These are phyloP conservation scores for Drosophila kuntzei DNA, from an alignment of 2,888 invertebrate species.

Conservation along the genomic window DNA sequence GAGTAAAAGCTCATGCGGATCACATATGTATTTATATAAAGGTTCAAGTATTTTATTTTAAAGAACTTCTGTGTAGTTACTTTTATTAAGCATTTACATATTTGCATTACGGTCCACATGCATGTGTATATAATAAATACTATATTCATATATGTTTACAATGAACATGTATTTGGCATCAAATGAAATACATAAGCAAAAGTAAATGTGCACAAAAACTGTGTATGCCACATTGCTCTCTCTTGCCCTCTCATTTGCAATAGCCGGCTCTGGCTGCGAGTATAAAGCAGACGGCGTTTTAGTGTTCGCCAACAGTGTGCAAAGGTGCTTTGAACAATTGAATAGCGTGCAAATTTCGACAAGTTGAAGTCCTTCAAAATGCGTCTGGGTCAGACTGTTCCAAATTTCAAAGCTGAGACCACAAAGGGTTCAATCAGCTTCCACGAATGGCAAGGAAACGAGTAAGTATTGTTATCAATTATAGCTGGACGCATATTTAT, in stretches of 20 bases:
- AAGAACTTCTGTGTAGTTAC: too few relatives aligned
- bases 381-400: constrained; percentile 90
- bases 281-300: constrained; percentile 37
- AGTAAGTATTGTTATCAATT: constrained; percentile 87
- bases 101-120: too few relatives aligned
- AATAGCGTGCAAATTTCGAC: not conserved
- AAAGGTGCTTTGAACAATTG: constrained; percentile 12
- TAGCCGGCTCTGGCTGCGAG: constrained; percentile 1
- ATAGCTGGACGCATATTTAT: not conserved
- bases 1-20: too few relatives aligned
- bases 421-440: constrained; percentile 91
- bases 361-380: constrained; percentile 83
- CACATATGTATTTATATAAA: too few relatives aligned
- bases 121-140: too few relatives aligned
- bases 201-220: not conserved
- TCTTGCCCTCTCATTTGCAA: not conserved
- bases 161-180: too few relatives aligned
- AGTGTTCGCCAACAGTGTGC: constrained; percentile 25
- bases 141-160: too few relatives aligned
- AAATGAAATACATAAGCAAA: not conserved
- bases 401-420: constrained; percentile 91
- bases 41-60: too few relatives aligned
- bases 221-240: not conserved
- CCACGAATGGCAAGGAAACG: constrained; percentile 91
- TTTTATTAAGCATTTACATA: too few relatives aligned